These are phyloP conservation scores for Spizella passerina DNA, from an alignment of 2,797 vertebrate species.

Conservation along the genomic window DNA sequence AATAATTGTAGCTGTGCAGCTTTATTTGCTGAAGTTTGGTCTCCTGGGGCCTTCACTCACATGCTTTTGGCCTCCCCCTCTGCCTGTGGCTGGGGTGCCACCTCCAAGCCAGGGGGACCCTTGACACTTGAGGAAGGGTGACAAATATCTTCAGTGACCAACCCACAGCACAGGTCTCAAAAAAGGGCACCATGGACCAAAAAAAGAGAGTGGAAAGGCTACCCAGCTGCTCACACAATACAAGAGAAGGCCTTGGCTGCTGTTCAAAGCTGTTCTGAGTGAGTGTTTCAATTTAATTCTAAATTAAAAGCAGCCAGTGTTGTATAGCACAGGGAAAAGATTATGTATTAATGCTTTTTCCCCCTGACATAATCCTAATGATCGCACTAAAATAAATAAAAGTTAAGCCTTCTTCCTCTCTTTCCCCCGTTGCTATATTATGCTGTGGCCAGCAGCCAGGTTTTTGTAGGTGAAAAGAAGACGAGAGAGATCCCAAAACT, in stretches of 20 bases:
- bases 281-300: conserved; percentile 81
- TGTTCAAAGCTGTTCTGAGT: conserved; percentile 87
- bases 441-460: conserved; percentile 74
- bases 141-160: not conserved
- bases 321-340: conserved; percentile 77
- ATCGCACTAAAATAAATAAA: conserved; percentile 92
- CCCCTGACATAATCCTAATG: conserved; percentile 87
- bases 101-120: not conserved
- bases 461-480: conserved; percentile 66
- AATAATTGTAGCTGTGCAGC: not conserved
- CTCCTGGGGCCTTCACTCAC: not conserved
- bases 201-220: conserved; percentile 72
- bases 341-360: conserved; percentile 85
- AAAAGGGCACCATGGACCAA: not conserved
- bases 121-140: not conserved
- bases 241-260: conserved; percentile 84
- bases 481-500: conserved; percentile 42
- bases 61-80: not conserved
- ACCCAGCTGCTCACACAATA: conserved; percentile 89
- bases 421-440: conserved; percentile 70
- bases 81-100: not conserved
- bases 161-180: not conserved
- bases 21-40: not conserved
- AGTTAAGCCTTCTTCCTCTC: conserved; percentile 72
- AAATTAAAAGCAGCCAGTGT: conserved; percentile 83